A percentile compares a stretch with the other conserved stretches of the same genome.
Conservation (phyloP, 1,140 invertebrate genomes). For the Acromyrmex charruanus region DNA sequence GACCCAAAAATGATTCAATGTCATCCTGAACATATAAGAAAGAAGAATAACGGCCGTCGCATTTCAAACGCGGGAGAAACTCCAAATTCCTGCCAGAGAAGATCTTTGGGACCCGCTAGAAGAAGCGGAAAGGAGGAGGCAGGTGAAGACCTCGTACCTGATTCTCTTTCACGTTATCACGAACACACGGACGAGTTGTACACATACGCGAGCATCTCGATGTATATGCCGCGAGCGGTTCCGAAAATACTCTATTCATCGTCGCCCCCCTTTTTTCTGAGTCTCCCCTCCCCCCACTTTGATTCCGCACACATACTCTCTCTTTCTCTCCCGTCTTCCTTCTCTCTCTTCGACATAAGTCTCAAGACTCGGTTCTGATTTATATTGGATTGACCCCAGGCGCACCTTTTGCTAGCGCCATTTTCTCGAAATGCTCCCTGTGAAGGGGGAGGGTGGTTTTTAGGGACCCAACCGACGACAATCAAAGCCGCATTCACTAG, state of each 20-base stretch:
- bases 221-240: constrained; percentile 66
- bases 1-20: background rate
- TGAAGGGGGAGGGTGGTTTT: constrained; percentile 54
- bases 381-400: constrained; percentile 84
- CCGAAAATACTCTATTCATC: constrained; percentile 78
- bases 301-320: constrained; percentile 7
- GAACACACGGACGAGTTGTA: constrained; percentile 51
- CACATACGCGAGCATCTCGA: constrained; percentile 17
- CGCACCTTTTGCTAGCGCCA: constrained; percentile 77
- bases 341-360: constrained; percentile 50
- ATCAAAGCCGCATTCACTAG: constrained; percentile 83
- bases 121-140: background rate
- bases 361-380: constrained; percentile 80
- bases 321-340: background rate
- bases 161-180: constrained; percentile 71
- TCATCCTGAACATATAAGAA: background rate
- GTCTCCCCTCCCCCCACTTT: constrained; percentile 41
- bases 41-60: constrained; percentile 44
- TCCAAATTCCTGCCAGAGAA: constrained; percentile 47
- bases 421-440: constrained; percentile 79
- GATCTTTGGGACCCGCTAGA: background rate
- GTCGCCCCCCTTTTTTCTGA: constrained; percentile 48
- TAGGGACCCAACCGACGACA: constrained; percentile 79
- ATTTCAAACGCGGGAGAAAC: constrained; percentile 35
- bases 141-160: constrained; percentile 73